Base-by-base conservation (phyloP, 2,797 vertebrate genomes). In the Channa striata region DNA sequence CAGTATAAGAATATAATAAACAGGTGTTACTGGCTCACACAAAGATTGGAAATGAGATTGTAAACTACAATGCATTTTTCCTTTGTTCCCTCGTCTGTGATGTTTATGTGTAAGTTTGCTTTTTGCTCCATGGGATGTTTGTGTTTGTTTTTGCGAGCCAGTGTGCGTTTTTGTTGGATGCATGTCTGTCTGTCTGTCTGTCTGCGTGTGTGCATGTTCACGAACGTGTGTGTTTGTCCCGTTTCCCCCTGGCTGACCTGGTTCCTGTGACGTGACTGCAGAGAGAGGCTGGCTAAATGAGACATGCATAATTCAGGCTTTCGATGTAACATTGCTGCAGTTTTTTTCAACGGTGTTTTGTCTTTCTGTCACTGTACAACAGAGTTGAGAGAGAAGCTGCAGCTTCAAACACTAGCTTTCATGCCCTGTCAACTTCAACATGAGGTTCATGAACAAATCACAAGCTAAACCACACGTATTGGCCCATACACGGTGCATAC, bases 251-350 rank as follows among this genome's bases (percentile, higher is more conserved):
- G 64, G 78, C 52, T 74, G 81, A 87, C 81, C 85, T 65, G 30
- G 13, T 61, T 81, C 19, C 58, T 65, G 74, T 77, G 81, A 78
- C 63, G 62, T 63, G 61, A 79, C 78, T 66, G 60, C 64, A 69
- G 50, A 62, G 62, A 61, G 62, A 79, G 25, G 48, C 65, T 30
- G 73, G 69, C 74, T 81, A 79, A 83, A 88, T 70, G 78, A 83
- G 46, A 82, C 59, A 74, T 88, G 65, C 59, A 90, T 87, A 77
- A 88, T 89, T 86, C 77, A 86, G 46, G 6, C 66, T 43, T 70
- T 68, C 52, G 40, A 69, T 74, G 36, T 68, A 80, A 78, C 77
- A 64, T 67, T 42, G 54, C 68, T 6, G 44, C 62, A 13, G 21
- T 42, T 72, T 62, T 65, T 17, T 56, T 16, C 0, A 14, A n/a